Evolutionary conservation across 2,113 vertebrate genomes (phyloP), one percentile per base, ranked within the genome.

Genomic region (Paramisgurnus dabryanus): DNA sequence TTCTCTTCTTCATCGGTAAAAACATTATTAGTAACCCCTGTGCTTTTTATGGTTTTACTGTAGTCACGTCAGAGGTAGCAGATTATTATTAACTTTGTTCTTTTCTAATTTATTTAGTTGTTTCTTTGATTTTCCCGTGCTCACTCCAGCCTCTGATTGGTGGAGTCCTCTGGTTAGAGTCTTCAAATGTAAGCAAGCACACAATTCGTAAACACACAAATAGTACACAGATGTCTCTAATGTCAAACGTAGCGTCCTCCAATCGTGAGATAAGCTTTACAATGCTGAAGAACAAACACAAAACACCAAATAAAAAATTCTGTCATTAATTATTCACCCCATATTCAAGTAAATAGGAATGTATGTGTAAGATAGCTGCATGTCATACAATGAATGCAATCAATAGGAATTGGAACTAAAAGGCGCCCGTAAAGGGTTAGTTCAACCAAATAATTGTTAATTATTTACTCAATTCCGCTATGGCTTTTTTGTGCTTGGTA

Each of bases 221-320:
- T 85, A 87, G 18, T 81, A 86, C 85, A 84, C 75, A 34, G 3
- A 66, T 57, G 43, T 43, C 12, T 41, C 4, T 45, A 43, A 3
- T 18, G 11, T 49, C 7, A 10, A 8, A 9, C 63, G 3, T 63
- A 49, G 55, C 83, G 80, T 88, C 85, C 80, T 85, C 88, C 85
- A 83, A 82, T 49, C 8, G 49, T 47, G 8, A n/a, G 10, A 22
- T 17, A 34, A 34, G 27, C 27, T 57, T 78, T 43, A 34, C 43
- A 60, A 55, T 61, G 53, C 66, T 49, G 57, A 68, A 72, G 67
- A 85, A 79, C 78, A 76, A 85, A 84, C 80, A 84, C 87, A 71
- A 71, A 79, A 49, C 66, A 58, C 72, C 77, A 74, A 72, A 13
- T 12, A 74, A 72, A 85, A 61, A 60, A 70, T 87, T 68, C 69